These are phyloP conservation scores for Drosophila diplacantha DNA, from an alignment of 2,888 invertebrate genomes.

Conservation along the genomic window DNA sequence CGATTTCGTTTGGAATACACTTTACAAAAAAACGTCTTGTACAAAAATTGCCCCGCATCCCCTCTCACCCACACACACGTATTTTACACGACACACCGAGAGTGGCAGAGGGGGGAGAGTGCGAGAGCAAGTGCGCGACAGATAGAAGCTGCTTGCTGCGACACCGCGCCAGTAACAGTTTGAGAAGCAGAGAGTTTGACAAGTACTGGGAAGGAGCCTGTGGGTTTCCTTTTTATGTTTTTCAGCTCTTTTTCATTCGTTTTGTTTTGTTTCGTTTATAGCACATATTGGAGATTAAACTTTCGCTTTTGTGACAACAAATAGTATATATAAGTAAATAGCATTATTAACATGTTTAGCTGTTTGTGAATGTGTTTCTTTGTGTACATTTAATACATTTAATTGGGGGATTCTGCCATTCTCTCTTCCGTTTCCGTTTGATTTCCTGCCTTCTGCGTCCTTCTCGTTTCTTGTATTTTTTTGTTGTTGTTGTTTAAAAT, in stretches of 20 bases:
- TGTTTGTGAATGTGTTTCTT: constrained; percentile 45
- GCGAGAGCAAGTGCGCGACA: constrained; percentile 29
- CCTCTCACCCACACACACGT: constrained; percentile 4
- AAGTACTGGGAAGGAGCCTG: constrained; percentile 38
- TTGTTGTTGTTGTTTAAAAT: constrained; percentile 37
- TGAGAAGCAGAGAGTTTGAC: constrained; percentile 45
- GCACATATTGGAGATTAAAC: constrained; percentile 66
- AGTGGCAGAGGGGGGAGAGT: neutral
- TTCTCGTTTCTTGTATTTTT: constrained; percentile 3
- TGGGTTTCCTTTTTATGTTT: constrained; percentile 11
- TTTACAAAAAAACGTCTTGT: constrained; percentile 26
- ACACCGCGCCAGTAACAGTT: constrained; percentile 36
- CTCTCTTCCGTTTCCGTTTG: constrained; percentile 9
- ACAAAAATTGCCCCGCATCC: constrained; percentile 17
- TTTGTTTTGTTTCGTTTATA: constrained; percentile 45
- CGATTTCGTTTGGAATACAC: constrained; percentile 23
- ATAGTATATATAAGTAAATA: constrained; percentile 41
- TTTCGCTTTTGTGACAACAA: constrained; percentile 47
- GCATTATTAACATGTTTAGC: constrained; percentile 51
- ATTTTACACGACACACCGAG: constrained; percentile 16
- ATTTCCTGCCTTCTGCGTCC: constrained; percentile 16
- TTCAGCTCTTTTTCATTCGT: constrained; percentile 11
- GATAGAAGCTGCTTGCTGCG: constrained; percentile 10
- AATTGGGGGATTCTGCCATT: constrained; percentile 19
- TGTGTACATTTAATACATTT: constrained; percentile 59